Base-by-base conservation (phyloP, 2,113 vertebrate genomes). In the Equus quagga region DNA sequence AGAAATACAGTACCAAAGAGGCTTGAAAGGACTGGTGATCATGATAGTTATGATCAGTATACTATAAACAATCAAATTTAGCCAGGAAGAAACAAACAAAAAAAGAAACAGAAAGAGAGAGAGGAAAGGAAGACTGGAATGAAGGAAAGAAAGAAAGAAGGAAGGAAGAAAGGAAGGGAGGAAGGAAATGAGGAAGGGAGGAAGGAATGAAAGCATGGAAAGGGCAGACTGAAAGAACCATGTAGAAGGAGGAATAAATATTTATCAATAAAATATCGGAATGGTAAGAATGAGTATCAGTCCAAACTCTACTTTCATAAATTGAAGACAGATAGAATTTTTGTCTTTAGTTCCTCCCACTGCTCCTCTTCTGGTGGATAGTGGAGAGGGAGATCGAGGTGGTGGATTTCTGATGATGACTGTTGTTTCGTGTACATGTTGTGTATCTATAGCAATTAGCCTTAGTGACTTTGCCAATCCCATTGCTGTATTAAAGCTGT, bases 111-210 rank as follows among this genome's bases (percentile, higher is more conserved):
- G 3, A 58, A 44, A 82, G 26, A 24, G 36, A 79, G 26, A 60
- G 44, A 82, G 64, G 36, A 41, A 41, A 41, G 36, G 36, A 41
- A 41, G 36, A 41, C 36, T 41, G 36, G 36, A 41, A 41, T 41
- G 36, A 41, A 41, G 36, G 36, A 28, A 8, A 46, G 91, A 31
- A 75, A 19, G 58, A 60, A 36, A 56, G 46, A 18, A 15, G 3
- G 10, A 4, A 46, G 6, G 23, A 24, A 23, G 2, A 5, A 5
- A 21, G 6, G 5, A 11, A 49, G 10, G 23, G 10, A 28, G 12
- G 51, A 46, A 56, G 62, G 95, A 21, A 69, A 85, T 41, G 12
- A 31, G 18, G 54, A 73, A 28, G 4, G 2, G 65, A 88, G 82
- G 9, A 58, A 36, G 19, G 46, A 54, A 62, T 54, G 93, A 81